Base-by-base conservation (phyloP, 1,140 invertebrate genomes). In the Acromyrmex echinatior region DNA sequence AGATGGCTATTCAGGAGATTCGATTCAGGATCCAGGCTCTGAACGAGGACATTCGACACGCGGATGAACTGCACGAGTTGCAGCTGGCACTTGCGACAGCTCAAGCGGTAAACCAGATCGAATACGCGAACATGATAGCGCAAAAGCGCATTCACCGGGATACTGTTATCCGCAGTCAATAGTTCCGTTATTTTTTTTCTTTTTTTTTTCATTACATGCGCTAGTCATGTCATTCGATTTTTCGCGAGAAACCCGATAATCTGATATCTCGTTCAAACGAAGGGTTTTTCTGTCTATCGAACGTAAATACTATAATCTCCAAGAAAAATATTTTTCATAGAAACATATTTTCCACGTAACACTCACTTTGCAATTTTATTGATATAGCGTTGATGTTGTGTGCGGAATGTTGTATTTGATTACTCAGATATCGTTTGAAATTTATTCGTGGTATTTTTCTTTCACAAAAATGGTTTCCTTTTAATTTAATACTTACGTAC, bases 1-100 rank as follows among this genome's bases (percentile, higher is more conserved):
- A 92, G 66, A 90, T 90, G 91, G 79, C 90, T 56, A 66, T 92
- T 28, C 91, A 90, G 28, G 91, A 92, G 39, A 90, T 87, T 18
- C 89, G 87, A 70, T 71, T 92, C 45, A 86, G 91, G 49, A 92
- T 92, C 63, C 70, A 71, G 35, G 89, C 85, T 0, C 16, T 90
- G 65, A 78, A 71, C 66, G 88, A 90, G 78, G 88, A 90, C 25
- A 90, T 90, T 86, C 88, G 88, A 10, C 88, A 88, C n/a, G 71
- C 88, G 18, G 88, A 90, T 9, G 88, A 90, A 16, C 35, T 90
- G 63, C 88, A 90, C 70, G 84, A 62, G 60, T 28, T 90, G 70
- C 85, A 78, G 73, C 28, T 90, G 63, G 58, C 58, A 25, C 81
- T 65, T 18, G 81, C 60, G 2, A 86, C 84, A n/a, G 65, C 53